Evolutionary conservation across 2,888 invertebrate species (phyloP), one percentile per base, ranked within the genome.

Genomic region (Schizaphis graminum): DNA sequence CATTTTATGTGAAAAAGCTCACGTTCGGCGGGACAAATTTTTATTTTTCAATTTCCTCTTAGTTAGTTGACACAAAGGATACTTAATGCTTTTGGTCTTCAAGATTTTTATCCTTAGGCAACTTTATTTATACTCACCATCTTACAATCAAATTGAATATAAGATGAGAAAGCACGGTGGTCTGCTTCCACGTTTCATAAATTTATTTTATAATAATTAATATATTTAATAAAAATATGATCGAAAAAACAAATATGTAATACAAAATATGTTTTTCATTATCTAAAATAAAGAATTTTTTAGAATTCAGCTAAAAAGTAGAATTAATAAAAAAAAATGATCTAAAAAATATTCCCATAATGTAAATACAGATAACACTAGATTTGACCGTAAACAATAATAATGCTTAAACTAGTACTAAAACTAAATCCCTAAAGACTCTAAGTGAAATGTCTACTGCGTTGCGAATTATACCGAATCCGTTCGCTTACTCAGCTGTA

Each of bases 31-130:
- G 89, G 93, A 90, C 94, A 91, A 91, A 94, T 94, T 94, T 94
- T 91, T 91, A 91, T 94, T 86, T 94, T 91, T 93, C 93, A 90
- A 93, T 93, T 93, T 93, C 93, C 93, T 90, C 89, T 93, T 85
- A 49, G 89, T 87, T 88, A 53, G 92, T 47, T 57, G 93, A 93
- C 93, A 93, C 89, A 93, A 93, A 93, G 92, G 92, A 89, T 88
- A 88, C 87, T 92, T 92, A 92, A 92, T 77, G 92, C 88, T 67
- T 77, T 88, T 41, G 92, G 88, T 93, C 89, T 93, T 89, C 67
- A n/a, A 44, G 92, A 92, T 89, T 89, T 93, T 89, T 53, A 89
- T 93, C 77, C 92, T 53, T 77, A 87, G 67, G 92, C 86, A 16
- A 47, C 84, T 85, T 56, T 57, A 35, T 91, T 49, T 91, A 41